Conservation (phyloP, 2,888 invertebrate genomes). For the Drosophila phalerata region DNA sequence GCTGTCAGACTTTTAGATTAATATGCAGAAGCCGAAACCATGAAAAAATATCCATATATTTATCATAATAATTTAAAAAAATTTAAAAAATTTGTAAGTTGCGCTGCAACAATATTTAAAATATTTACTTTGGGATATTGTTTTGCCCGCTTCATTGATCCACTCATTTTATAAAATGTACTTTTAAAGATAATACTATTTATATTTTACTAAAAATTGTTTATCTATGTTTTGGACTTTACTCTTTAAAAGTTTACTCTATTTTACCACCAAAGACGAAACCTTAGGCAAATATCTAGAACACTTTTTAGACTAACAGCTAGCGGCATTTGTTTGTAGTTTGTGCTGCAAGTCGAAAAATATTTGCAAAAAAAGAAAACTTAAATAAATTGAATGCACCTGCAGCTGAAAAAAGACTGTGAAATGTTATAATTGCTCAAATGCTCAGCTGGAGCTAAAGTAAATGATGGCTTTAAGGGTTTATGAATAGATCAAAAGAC, state of each 20-base stretch:
- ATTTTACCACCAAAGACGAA: slow-evolving; percentile 28
- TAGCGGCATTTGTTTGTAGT: slow-evolving; percentile 12
- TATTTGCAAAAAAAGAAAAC: slow-evolving; percentile 5
- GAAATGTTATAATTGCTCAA: slow-evolving; percentile 53
- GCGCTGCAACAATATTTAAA: too few species aligned
- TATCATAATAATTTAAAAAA: neutral
- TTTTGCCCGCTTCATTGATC: neutral
- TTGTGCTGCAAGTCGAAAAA: neutral
- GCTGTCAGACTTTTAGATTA: neutral
- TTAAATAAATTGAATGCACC: slow-evolving; percentile 51
- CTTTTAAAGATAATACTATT: neutral
- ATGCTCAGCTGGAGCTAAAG: slow-evolving; percentile 31
- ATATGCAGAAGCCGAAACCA: slow-evolving; percentile 1
- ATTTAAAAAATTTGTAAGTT: too few species aligned
- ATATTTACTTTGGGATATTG: neutral
- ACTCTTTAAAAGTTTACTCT: neutral
- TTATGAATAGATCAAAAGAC: slow-evolving; percentile 33
- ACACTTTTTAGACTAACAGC: slow-evolving; percentile 24
- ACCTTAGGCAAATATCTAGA: slow-evolving; percentile 3
- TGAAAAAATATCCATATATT: neutral
- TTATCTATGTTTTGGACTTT: neutral
- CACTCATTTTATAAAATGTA: neutral
- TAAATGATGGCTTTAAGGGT: slow-evolving; percentile 56
- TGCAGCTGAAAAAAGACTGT: slow-evolving; percentile 40
- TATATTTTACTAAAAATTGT: neutral